phyloP scores from a whole-genome alignment of 2,113 vertebrate species.

The Sapayoa aenigma region DNA sequence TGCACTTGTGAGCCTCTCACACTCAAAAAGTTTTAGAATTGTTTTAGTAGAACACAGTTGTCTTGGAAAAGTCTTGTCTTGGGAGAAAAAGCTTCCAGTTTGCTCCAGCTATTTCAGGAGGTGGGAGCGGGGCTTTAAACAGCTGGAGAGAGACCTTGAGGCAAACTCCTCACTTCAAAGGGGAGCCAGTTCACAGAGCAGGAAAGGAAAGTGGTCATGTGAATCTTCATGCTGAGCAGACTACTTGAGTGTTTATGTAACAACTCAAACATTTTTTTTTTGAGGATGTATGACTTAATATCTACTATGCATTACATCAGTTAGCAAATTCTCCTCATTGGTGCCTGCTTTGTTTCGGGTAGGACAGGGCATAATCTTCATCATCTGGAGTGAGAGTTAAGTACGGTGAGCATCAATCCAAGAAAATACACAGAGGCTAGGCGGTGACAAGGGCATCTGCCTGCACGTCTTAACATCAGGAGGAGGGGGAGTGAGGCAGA shows the following conservation, averaged over 20 bases:
- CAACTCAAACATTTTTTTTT: neutral
- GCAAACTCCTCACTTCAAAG: neutral
- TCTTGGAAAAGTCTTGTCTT: neutral
- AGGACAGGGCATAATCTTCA: constrained; percentile 8
- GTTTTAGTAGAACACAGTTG: neutral
- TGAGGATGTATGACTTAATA: neutral
- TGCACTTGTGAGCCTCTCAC: neutral
- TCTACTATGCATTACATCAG: constrained; percentile 28
- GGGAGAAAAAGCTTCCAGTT: neutral
- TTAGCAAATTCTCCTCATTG: constrained; percentile 24
- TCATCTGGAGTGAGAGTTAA: constrained; percentile 27
- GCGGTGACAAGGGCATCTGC: constrained; percentile 50
- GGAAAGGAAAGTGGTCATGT: neutral
- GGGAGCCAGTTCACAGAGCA: neutral
- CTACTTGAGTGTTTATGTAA: constrained; percentile 7
- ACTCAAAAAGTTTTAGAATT: neutral
- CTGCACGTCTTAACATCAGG: constrained; percentile 23
- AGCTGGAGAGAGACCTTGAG: neutral
- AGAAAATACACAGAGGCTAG: neutral
- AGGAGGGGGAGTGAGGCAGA: neutral
- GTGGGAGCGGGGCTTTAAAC: neutral
- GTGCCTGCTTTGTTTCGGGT: constrained; percentile 44
- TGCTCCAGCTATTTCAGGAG: neutral
- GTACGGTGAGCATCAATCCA: neutral
- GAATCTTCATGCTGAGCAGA: constrained; percentile 6